Base-by-base conservation (phyloP, 2,113 vertebrate genomes). In the Neolamprologus sp. region DNA sequence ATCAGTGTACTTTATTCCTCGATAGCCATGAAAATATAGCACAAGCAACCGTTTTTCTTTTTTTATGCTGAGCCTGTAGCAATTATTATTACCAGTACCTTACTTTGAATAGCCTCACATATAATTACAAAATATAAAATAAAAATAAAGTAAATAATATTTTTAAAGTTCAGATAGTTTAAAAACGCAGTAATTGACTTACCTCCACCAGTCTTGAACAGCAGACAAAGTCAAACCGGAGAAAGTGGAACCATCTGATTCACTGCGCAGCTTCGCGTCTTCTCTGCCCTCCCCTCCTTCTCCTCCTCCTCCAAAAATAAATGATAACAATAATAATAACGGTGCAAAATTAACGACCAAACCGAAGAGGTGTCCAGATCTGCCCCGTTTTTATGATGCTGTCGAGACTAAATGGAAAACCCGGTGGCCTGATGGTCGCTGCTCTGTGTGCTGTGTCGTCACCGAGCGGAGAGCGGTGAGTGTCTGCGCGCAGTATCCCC, bases 181-280 rank as follows among this genome's bases (percentile, higher is more conserved):
- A 35, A 51, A 40, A 85, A 42, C 19, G 10, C 1, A 26, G 5
- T 16, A 71, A 75, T 7, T 33, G 16, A 80, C 85, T 73, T 63
- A 92, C 93, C 85, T 85, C 79, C 9, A 60, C 5, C n/a, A 23
- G 80, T 28, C 68, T 19, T 17, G 60, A 81, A 37, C 60, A 65
- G 10, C 87, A 82, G 87, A 49, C 85, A 19, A 31, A n/a, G 28
- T 86, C 78, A 16, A 23, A 78, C 31, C 78, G 68, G 16, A 49
- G 51, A 84, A 83, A 85, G 87, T 54, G 85, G 2, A 4, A 93
- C 81, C 85, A 60, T 87, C 80, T 14, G 93, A 53, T 82, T 81
- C 88, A 79, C 54, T 26, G 80, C 84, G 3, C 82, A 19, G 80
- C 65, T 55, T 3, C 79, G 73, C 7, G 13, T 63, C 9, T 35